Conservation (phyloP, 2,888 invertebrate genomes). For the Campopleginae sp. region DNA sequence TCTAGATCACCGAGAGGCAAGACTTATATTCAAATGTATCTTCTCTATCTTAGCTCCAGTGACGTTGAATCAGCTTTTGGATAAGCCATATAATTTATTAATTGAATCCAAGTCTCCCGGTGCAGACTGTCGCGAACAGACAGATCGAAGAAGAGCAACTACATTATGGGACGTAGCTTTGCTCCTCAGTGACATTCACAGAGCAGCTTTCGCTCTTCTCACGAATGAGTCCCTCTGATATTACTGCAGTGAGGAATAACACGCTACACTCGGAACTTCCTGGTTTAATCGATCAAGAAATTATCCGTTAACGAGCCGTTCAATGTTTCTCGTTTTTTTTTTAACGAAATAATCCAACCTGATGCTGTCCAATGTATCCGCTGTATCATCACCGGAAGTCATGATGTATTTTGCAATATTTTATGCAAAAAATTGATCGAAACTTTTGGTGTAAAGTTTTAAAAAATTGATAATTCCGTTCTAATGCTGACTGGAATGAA, state of each 20-base stretch:
- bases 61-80: slow-evolving; percentile 27
- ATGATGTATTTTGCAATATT: too few relatives aligned
- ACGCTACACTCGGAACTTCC: too few relatives aligned
- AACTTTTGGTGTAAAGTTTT: background rate
- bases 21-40: background rate
- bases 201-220: slow-evolving; percentile 2
- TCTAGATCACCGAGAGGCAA: background rate
- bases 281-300: too few relatives aligned
- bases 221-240: background rate
- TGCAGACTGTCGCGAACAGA: slow-evolving; percentile 18
- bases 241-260: background rate
- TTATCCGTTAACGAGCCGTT: too few relatives aligned
- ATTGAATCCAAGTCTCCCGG: slow-evolving; percentile 41
- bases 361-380: too few relatives aligned
- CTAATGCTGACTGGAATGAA: background rate
- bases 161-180: background rate
- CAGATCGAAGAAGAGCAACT: background rate
- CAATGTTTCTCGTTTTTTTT: too few relatives aligned
- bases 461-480: background rate
- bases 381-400: too few relatives aligned
- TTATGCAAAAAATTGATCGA: too few relatives aligned
- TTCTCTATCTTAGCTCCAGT: background rate
- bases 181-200: background rate
- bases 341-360: too few relatives aligned
- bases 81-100: slow-evolving; percentile 53